These are phyloP conservation scores for Bellardia pandia DNA, from an alignment of 2,888 invertebrate genomes.

Conservation along the genomic window DNA sequence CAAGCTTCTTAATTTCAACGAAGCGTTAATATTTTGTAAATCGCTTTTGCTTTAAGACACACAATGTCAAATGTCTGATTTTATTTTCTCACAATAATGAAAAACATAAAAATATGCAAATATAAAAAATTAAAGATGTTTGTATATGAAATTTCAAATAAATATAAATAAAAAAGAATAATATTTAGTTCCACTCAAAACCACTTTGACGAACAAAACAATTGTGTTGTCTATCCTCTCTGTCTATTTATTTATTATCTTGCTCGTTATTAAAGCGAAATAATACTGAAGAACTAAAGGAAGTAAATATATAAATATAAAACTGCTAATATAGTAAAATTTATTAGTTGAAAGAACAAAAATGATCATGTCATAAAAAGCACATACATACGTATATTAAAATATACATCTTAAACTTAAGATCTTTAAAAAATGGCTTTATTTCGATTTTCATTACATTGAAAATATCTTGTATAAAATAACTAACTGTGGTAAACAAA, in stretches of 20 bases:
- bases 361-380: not conserved
- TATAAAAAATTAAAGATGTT: not conserved
- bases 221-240: not conserved
- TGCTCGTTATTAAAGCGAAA: not conserved
- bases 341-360: not conserved
- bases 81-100: not conserved
- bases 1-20: not conserved
- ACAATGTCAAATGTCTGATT: not conserved
- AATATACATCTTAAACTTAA: no score
- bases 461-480: no score
- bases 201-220: slow-evolving; percentile 18
- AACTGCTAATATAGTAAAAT: not conserved
- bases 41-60: not conserved
- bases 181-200: not conserved
- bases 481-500: no score
- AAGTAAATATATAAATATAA: not conserved
- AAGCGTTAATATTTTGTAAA: not conserved
- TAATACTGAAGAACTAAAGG: not conserved
- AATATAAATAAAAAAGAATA: not conserved
- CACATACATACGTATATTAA: no score
- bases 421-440: no score
- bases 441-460: no score
- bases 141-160: not conserved
- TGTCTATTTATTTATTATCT: not conserved
- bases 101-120: slow-evolving; percentile 28